Percentiles rank a stretch among this genome's conserved stretches.
Conservation (phyloP, 2,888 invertebrate genomes). For the Macrophya annulata region DNA sequence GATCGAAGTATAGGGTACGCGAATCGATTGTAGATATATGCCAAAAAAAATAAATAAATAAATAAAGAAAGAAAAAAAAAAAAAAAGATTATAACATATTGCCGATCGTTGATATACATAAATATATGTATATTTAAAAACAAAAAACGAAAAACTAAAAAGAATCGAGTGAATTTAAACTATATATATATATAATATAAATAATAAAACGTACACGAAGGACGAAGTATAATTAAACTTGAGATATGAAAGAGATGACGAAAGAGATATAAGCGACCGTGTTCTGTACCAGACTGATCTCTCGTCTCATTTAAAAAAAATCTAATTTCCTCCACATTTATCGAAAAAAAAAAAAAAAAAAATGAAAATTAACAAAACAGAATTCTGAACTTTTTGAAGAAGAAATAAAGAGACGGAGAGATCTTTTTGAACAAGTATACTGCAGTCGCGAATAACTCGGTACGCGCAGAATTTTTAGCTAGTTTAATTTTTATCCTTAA, state of each 20-base stretch:
- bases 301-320: background rate
- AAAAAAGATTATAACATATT: conserved; percentile 12
- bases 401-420: background rate
- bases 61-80: conserved; percentile 25
- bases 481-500: conserved; percentile 48
- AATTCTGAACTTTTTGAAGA: background rate
- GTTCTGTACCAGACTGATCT: background rate
- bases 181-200: no score
- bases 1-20: conserved; percentile 1
- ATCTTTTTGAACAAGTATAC: background rate
- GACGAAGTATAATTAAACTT: background rate
- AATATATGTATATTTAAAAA: conserved; percentile 17
- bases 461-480: conserved; percentile 34
- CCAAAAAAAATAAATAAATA: conserved; percentile 5
- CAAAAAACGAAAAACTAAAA: conserved; percentile 13
- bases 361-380: background rate
- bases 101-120: background rate
- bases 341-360: background rate
- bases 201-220: background rate
- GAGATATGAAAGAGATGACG: background rate
- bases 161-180: conserved; percentile 33
- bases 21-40: conserved; percentile 55
- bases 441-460: conserved; percentile 13
- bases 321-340: background rate
- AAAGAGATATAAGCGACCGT: background rate